Base-by-base conservation (phyloP, 1,140 invertebrate species). In the Leptopilina boulardi region DNA sequence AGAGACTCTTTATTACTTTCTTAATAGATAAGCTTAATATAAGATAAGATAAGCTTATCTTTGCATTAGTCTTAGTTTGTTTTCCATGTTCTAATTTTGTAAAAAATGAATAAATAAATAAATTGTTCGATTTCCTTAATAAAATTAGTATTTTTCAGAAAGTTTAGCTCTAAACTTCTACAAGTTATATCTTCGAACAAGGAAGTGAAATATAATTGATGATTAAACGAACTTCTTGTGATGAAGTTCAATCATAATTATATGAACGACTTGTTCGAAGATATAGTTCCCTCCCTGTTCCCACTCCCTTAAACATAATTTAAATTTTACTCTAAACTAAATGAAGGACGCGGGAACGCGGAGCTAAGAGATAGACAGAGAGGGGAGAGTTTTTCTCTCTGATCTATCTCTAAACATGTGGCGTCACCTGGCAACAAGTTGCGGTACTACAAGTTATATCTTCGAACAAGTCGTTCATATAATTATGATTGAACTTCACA, bases 101-200 rank as follows among this genome's bases (percentile, higher is more conserved):
- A 38, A 38, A 38, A 9, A 4, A 4, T 9, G 34, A 5, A 34
- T 41, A 71, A 34, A 71, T 19, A 71, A n/a, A 18, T 26, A 71
- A 71, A 71, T 1, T 34, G 11, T 71, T 47, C 44, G 1, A 4
- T 71, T 41, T 71, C 1, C 19, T 8, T 71, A 41, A 15, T 4
- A 34, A 11, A 30, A 71, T 6, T 11, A n/a, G 18, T 41, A 30
- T 42, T 34, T 71, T 71, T 34, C 10, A 71, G 26, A 19, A 30
- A 71, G 8, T 41, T 30, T n/a, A 42, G 30, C 70, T 71, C 70
- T 71, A 71, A 71, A 71, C 30, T 18, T 21, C 70, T 71, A 71
- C 70, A 71, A 71, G 70, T 71, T 34, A 71, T 18, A 30, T 34
- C n/a, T n/a, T n/a, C n/a, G n/a, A n/a, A n/a, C n/a, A 30, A 19